Percentiles rank a stretch among this genome's conserved stretches.
Evolutionary conservation across 2,797 vertebrate species (phyloP).

Genomic region (Manis crassicaudata): DNA sequence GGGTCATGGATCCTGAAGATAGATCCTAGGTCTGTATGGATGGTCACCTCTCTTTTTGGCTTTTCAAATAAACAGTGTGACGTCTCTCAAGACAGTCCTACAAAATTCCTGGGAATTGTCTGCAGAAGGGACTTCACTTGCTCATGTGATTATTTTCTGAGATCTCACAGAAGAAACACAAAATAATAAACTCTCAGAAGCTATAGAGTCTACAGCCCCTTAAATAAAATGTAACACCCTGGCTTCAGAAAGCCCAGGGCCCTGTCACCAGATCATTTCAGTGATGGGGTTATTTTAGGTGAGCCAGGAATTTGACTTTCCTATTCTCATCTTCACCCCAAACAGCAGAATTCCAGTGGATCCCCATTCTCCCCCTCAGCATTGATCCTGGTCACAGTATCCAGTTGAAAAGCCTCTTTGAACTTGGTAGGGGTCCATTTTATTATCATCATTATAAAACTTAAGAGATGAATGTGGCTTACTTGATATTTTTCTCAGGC

Average conservation of each 20-base stretch:
- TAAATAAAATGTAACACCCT: background rate
- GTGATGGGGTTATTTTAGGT: conserved; percentile 61
- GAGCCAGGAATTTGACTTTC: background rate
- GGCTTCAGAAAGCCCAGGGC: background rate
- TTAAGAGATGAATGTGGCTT: conserved; percentile 44
- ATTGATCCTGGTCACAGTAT: conserved; percentile 5
- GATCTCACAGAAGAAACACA: conserved; percentile 4
- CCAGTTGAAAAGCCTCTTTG: conserved; percentile 67
- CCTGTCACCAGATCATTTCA: background rate
- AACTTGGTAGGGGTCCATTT: conserved; percentile 68
- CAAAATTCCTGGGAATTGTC: background rate
- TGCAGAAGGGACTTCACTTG: background rate
- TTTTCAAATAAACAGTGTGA: background rate
- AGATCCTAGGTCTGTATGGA: background rate
- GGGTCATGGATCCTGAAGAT: rapidly evolving
- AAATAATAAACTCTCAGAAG: background rate
- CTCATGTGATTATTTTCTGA: background rate
- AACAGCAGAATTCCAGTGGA: background rate
- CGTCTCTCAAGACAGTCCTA: background rate
- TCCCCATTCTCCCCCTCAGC: background rate
- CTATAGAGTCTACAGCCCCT: background rate
- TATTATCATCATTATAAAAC: conserved; percentile 79
- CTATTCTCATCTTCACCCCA: background rate
- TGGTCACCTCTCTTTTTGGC: background rate
- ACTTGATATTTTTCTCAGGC: conserved; percentile 61